phyloP scores from a whole-genome alignment of 2,113 vertebrate species.

The Coptodon rendalli region DNA sequence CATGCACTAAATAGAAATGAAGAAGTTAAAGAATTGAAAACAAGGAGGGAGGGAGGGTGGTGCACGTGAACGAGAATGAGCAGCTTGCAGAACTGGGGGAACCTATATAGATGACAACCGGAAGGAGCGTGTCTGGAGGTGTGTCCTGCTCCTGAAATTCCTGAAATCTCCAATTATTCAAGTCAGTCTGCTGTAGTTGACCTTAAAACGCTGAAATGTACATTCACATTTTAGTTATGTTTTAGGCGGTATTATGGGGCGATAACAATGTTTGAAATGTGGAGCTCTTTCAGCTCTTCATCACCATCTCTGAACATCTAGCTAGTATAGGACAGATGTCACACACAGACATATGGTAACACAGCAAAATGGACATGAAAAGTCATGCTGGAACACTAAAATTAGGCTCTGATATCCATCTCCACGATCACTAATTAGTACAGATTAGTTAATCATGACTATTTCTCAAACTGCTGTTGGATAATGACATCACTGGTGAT shows the following conservation, averaged over 20 bases:
- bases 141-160: not conserved
- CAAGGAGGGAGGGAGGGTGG: accelerated
- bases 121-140: not conserved
- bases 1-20: accelerated
- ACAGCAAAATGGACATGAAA: not conserved
- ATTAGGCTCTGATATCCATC: not conserved
- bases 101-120: not conserved
- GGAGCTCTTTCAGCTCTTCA: not conserved
- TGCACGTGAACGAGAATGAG: not conserved
- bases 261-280: not conserved
- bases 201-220: not conserved
- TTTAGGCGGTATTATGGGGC: accelerated
- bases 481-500: not conserved
- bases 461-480: not conserved
- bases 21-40: not conserved
- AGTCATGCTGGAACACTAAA: not conserved
- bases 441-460: not conserved
- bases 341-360: not conserved
- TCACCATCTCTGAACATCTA: not conserved
- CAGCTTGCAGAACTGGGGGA: accelerated
- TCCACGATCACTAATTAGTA: not conserved
- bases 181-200: not conserved
- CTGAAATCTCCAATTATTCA: not conserved
- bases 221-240: not conserved
- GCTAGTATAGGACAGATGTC: not conserved